Evolutionary conservation across 1,140 invertebrate genomes (phyloP).

Genomic region (Mactra quadrangularis): DNA sequence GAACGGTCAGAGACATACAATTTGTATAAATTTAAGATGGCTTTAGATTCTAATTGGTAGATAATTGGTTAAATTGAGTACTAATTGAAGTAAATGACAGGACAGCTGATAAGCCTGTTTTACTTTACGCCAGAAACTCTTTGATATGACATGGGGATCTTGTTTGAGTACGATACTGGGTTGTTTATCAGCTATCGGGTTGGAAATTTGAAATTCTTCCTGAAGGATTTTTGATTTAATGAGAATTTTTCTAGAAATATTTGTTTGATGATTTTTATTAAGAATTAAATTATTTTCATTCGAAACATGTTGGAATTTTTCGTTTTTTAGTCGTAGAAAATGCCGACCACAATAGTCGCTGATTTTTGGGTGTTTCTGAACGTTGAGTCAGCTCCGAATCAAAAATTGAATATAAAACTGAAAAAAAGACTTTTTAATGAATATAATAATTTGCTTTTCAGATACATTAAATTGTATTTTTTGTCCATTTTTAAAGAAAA

Average conservation of each 20-base stretch:
- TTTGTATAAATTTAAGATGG: conserved; percentile 15
- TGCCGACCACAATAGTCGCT: too few relatives aligned
- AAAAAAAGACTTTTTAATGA: too few relatives aligned
- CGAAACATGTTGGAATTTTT: too few relatives aligned
- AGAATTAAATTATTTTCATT: conserved; percentile 16
- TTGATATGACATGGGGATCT: conserved; percentile 18
- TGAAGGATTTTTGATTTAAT: conserved; percentile 9
- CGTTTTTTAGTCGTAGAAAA: too few relatives aligned
- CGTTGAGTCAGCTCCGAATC: too few relatives aligned
- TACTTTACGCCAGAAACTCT: conserved; percentile 17
- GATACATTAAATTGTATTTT: too few relatives aligned
- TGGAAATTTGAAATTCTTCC: conserved; percentile 31
- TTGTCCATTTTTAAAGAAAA: too few relatives aligned
- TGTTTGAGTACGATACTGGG: neutral
- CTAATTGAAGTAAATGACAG: conserved; percentile 57
- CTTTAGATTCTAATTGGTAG: conserved; percentile 36
- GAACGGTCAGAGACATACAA: conserved; percentile 50
- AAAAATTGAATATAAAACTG: too few relatives aligned
- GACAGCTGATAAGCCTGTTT: conserved; percentile 50
- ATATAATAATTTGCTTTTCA: too few relatives aligned
- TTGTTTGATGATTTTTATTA: neutral
- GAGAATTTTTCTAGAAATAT: conserved; percentile 1
- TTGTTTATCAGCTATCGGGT: conserved; percentile 2
- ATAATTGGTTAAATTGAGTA: conserved; percentile 44
- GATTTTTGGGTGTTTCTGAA: too few relatives aligned